Evolutionary conservation across 2,113 vertebrate genomes (phyloP).

Genomic region (Synodontis membranacea): DNA sequence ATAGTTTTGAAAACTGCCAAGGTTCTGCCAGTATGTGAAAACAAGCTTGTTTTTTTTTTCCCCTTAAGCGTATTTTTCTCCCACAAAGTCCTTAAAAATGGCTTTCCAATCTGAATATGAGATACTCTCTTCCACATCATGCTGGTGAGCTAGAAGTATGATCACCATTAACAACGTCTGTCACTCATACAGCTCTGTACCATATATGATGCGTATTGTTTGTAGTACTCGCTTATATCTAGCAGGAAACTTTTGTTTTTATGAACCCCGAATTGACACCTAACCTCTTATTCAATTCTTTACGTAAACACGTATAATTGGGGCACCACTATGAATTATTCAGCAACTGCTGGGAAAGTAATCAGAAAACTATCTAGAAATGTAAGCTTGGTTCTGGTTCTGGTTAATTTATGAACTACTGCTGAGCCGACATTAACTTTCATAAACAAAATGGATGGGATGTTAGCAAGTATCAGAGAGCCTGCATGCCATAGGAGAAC

Average conservation of each 20-base stretch:
- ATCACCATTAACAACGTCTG: background rate
- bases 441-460: background rate
- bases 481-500: background rate
- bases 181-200: background rate
- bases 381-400: background rate
- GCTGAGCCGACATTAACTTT: background rate
- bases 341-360: background rate
- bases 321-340: background rate
- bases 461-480: background rate
- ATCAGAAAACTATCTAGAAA: background rate
- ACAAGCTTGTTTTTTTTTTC: no score
- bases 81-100: background rate
- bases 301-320: background rate
- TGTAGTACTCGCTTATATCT: no score
- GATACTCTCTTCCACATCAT: background rate
- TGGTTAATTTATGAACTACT: background rate
- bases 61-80: background rate
- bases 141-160: background rate
- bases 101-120: background rate
- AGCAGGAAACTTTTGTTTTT: background rate
- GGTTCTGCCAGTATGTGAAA: conserved; percentile 13
- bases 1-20: conserved; percentile 1
- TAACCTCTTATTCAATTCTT: background rate
- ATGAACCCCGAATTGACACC: background rate
- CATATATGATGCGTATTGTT: background rate